These are phyloP conservation scores for Andrena hattorfiana DNA, from an alignment of 2,888 invertebrate genomes.

Conservation along the genomic window DNA sequence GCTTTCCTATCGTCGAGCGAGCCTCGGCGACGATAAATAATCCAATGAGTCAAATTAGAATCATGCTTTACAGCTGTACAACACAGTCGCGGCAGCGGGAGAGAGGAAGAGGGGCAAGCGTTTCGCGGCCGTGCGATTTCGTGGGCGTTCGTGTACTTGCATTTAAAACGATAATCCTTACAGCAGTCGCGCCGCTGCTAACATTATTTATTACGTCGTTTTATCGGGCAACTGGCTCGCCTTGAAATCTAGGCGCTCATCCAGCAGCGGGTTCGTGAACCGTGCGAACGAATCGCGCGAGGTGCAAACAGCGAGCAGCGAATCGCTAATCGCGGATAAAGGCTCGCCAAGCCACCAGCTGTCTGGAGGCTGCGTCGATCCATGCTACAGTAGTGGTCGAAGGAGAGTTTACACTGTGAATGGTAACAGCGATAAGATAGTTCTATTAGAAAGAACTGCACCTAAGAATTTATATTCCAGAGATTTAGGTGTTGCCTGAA, in stretches of 20 bases:
- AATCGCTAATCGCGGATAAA: conserved; percentile 43
- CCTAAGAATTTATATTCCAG: no score
- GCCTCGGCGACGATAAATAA: conserved; percentile 52
- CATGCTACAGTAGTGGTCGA: not conserved
- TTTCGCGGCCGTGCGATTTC: conserved; percentile 58
- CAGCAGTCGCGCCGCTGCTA: conserved; percentile 62
- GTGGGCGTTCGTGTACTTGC: conserved; percentile 64
- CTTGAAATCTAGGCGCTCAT: conserved; percentile 72
- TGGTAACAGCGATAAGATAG: no score
- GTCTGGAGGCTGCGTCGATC: not conserved
- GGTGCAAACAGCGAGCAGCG: conserved; percentile 29
- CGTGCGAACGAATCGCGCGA: conserved; percentile 33
- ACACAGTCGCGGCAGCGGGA: not conserved
- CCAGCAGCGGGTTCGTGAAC: conserved; percentile 52
- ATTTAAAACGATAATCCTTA: conserved; percentile 70
- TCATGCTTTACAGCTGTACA: conserved; percentile 56
- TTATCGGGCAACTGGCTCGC: conserved; percentile 74
- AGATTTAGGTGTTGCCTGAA: no score
- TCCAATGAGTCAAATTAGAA: conserved; percentile 66
- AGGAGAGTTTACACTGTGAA: not conserved
- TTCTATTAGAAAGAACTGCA: no score
- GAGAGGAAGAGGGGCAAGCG: conserved; percentile 20
- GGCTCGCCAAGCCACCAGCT: not conserved
- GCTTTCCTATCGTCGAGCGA: conserved; percentile 20
- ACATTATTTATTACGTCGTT: conserved; percentile 72